Evolutionary conservation across 2,888 invertebrate genomes (phyloP).

Genomic region (Thecocarcelia acutangulata): DNA sequence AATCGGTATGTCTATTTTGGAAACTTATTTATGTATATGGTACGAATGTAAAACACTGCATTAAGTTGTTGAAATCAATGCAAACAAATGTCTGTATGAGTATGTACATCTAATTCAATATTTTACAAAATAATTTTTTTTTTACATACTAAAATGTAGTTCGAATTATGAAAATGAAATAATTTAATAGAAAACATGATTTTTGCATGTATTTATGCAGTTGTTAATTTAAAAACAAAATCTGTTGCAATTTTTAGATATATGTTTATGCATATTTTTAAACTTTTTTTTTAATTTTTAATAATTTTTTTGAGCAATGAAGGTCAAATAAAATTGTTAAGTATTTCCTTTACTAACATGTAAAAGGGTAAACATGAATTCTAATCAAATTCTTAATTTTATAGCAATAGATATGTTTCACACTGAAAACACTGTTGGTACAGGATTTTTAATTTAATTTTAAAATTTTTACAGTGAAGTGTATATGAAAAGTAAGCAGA

Average conservation of each 20-base stretch:
- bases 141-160: conserved; percentile 35
- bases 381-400: too few species aligned
- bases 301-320: background rate
- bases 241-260: conserved; percentile 18
- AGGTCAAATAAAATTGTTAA: conserved; percentile 6
- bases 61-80: conserved; percentile 61
- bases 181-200: conserved; percentile 38
- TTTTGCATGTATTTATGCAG: conserved; percentile 31
- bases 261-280: conserved; percentile 25
- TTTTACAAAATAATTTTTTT: conserved; percentile 37
- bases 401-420: too few species aligned
- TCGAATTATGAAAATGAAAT: conserved; percentile 33
- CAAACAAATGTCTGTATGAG: too few species aligned
- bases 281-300: background rate
- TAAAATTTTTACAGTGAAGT: too few species aligned
- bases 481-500: too few species aligned
- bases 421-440: too few species aligned
- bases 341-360: background rate
- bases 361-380: too few species aligned
- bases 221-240: conserved; percentile 1
- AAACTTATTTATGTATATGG: background rate
- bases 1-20: too few species aligned
- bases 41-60: conserved; percentile 35
- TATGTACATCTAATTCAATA: conserved; percentile 48
- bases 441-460: too few species aligned